These are phyloP conservation scores for Bibio marci DNA, from an alignment of 2,888 invertebrate genomes.

Conservation along the genomic window DNA sequence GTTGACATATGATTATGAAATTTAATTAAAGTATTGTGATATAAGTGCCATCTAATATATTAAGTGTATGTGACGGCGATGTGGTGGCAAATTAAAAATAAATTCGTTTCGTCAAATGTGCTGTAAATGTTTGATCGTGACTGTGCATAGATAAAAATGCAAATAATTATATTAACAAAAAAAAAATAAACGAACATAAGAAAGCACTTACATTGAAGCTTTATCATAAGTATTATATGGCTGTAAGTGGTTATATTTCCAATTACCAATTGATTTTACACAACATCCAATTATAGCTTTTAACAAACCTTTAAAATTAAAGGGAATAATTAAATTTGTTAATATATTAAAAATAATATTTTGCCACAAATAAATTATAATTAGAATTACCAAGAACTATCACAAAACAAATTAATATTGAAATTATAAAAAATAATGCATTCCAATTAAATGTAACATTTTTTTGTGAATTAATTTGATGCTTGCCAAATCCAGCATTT, in stretches of 20 bases:
- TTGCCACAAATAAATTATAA: neutral
- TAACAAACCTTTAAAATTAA: constrained; percentile 13
- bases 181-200: no score
- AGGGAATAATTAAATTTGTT: neutral
- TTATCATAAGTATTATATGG: constrained; percentile 14
- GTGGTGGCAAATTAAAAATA: no score
- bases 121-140: no score
- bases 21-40: no score
- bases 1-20: no score
- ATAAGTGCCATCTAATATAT: no score
- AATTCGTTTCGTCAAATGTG: no score
- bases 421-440: neutral
- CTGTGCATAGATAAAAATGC: no score
- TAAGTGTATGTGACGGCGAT: no score
- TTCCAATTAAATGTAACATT: neutral
- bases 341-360: no score
- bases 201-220: constrained; percentile 12
- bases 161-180: no score
- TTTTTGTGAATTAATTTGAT: neutral
- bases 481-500: constrained; percentile 15
- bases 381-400: neutral
- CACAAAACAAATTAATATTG: neutral
- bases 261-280: constrained; percentile 11
- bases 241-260: constrained; percentile 16
- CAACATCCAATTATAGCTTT: constrained; percentile 18